Percentiles rank a stretch among this genome's conserved stretches.
Evolutionary conservation across 2,113 vertebrate species (phyloP).

Genomic region (Falcunculus frontatus): DNA sequence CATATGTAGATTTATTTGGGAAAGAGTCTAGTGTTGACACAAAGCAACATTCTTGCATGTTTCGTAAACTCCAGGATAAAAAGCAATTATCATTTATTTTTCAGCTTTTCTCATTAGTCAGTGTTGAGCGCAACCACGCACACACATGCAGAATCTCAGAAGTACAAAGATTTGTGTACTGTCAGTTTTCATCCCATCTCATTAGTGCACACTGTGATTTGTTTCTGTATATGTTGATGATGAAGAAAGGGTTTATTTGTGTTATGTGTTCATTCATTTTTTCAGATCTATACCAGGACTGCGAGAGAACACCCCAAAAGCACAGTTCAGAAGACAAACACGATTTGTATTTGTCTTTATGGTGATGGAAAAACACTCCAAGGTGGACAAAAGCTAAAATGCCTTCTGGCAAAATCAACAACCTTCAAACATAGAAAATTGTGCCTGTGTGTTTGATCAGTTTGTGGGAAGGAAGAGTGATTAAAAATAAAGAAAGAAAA

Average conservation of each 20-base stretch:
- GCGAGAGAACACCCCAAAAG: neutral
- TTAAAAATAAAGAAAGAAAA: neutral
- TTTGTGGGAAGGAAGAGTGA: neutral
- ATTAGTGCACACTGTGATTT: neutral
- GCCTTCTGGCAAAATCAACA: conserved; percentile 18
- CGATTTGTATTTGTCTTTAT: neutral
- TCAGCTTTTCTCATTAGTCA: neutral
- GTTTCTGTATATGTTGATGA: neutral
- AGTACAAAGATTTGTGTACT: neutral
- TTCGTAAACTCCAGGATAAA: neutral
- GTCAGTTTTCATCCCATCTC: neutral
- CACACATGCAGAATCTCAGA: neutral
- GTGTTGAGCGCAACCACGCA: neutral
- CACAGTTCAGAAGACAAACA: neutral
- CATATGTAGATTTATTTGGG: neutral
- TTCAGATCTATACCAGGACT: neutral
- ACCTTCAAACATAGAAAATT: neutral
- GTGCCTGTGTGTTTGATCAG: neutral
- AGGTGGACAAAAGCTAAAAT: neutral
- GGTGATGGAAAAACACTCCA: neutral
- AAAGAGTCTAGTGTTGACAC: neutral
- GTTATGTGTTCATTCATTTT: neutral
- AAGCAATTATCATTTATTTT: neutral
- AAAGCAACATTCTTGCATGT: neutral
- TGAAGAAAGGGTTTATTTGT: neutral